Base-by-base conservation (phyloP, 2,888 invertebrate genomes). In the Drosophila paranaensis region DNA sequence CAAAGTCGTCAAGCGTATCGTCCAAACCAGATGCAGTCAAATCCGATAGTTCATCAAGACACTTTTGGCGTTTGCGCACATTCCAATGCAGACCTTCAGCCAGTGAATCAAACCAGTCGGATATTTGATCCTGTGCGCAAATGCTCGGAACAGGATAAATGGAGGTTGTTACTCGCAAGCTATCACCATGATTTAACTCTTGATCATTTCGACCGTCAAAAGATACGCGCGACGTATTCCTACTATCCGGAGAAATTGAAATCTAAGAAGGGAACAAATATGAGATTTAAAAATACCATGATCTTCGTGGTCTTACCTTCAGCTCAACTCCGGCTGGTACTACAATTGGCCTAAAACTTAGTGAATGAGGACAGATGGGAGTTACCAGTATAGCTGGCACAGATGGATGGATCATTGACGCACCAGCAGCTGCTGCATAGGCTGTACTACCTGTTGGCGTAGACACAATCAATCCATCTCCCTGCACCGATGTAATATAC, bases 1-100 rank as follows among this genome's bases (percentile, higher is more conserved):
- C 96, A 50, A 96, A 91, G 14, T 97, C 97, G 82, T 97, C 97
- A 46, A 97, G 93, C 0, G 96, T 96, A 80, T 97, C 97, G 90
- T 96, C 96, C 43, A 97, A 97, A 76, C 95, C 95, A 6, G 97
- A 97, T 90, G 96, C 96, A 1, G 93, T 93, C 50, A 93, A 63
- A 70, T 93, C 93, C 10, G 92, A 92, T 13, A 93, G 75, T 74
- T 93, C 93, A 90, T 97, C 97, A 37, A 98, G 94, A 81, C 97
- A 96, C 90, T 97, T 97, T 93, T 99, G 98, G 81, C 96, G 95
- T 93, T 98, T 98, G n/a, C 99, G 94, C 2, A 99, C 98, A 93
- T 99, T 99, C 99, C 99, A 99, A 91, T 99, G 98, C 33, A 99
- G 94, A 91, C 99, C 99, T 91, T 98, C 98, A 6, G 97, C 98